Evolutionary conservation across 2,888 invertebrate genomes (phyloP).

Genomic region (Odiellus spinosus): DNA sequence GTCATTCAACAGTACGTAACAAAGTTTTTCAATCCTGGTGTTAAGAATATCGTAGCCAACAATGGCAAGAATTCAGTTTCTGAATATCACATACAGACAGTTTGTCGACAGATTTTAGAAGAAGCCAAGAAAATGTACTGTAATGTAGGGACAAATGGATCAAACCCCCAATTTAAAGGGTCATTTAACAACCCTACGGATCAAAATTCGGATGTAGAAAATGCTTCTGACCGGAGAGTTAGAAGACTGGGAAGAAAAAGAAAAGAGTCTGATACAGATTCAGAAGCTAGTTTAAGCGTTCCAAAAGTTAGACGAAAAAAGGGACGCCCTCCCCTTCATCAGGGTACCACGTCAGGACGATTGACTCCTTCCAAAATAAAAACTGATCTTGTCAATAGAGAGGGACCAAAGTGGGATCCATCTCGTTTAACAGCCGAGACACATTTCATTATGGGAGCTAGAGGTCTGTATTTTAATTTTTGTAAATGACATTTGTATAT

Average conservation of each 20-base stretch:
- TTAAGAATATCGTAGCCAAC: conserved; percentile 57
- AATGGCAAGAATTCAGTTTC: conserved; percentile 55
- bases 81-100: conserved; percentile 50
- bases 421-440: conserved; percentile 52
- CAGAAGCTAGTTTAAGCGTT: conserved; percentile 25
- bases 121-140: conserved; percentile 49
- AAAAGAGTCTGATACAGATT: conserved; percentile 35
- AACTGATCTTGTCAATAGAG: conserved; percentile 25
- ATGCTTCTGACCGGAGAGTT: conserved; percentile 9
- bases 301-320: conserved; percentile 35
- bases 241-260: conserved; percentile 38
- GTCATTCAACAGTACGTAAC: conserved; percentile 60
- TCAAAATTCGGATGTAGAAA: conserved; percentile 18
- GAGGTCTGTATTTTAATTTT: conserved; percentile 5
- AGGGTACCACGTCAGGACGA: conserved; percentile 19
- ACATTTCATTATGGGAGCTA: conserved; percentile 59
- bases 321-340: conserved; percentile 38
- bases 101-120: conserved; percentile 60
- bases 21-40: conserved; percentile 62
- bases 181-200: conserved; percentile 15
- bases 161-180: conserved; percentile 1
- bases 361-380: conserved; percentile 26
- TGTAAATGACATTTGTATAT: too few relatives aligned
- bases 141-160: conserved; percentile 23
- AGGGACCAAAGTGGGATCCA: conserved; percentile 50